Conservation (phyloP, 2,888 invertebrate species). For the Ditylenchus weischeri region DNA sequence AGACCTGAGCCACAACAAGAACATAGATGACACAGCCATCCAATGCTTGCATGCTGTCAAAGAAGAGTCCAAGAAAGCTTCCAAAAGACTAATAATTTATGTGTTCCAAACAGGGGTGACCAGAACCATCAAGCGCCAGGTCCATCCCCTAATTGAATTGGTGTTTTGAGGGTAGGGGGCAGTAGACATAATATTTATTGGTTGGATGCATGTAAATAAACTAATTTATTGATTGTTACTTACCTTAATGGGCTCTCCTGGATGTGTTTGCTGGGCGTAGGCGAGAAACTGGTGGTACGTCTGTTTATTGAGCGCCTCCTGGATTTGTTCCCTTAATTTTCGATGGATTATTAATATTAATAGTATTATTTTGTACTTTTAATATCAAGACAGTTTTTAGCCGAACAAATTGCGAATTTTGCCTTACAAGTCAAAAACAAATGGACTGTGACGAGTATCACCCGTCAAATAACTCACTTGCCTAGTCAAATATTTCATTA, state of each 20-base stretch:
- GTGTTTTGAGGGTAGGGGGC: conserved; percentile 27
- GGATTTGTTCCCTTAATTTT: conserved; percentile 67
- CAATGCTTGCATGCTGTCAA: not conserved
- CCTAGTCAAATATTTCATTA: not conserved
- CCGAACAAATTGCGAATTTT: no score
- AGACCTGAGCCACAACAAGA: conserved; percentile 24
- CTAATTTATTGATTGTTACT: conserved; percentile 22
- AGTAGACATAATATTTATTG: conserved; percentile 16
- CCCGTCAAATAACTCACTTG: no score
- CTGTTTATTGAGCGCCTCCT: conserved; percentile 86
- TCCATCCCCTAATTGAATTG: conserved; percentile 24
- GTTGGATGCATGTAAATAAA: conserved; percentile 6
- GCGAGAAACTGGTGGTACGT: conserved; percentile 78
- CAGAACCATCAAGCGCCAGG: conserved; percentile 11
- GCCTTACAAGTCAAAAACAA: no score
- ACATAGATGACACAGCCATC: conserved; percentile 23
- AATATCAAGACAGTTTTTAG: no score
- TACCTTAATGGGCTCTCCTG: conserved; percentile 67
- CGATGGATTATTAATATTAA: no score
- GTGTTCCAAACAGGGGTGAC: conserved; percentile 31
- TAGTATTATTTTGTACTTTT: no score
- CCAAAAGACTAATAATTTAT: conserved; percentile 25
- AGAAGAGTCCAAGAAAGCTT: not conserved
- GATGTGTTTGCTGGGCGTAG: conserved; percentile 87
- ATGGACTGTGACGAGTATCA: no score